These are phyloP conservation scores for Myrmecophaga tridactyla DNA, from an alignment of 2,113 vertebrate genomes.

Conservation along the genomic window DNA sequence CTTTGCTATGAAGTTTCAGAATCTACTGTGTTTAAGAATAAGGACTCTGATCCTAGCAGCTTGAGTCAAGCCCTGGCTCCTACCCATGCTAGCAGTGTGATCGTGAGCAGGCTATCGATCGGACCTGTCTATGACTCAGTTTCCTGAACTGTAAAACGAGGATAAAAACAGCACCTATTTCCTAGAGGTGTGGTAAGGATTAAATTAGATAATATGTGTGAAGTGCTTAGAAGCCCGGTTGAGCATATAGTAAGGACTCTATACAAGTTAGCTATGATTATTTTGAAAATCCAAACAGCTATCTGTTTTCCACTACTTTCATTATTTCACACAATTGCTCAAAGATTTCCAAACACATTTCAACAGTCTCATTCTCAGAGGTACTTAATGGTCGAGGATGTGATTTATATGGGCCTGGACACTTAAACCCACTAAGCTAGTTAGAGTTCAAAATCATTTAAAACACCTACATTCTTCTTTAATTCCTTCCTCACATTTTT, in stretches of 20 bases:
- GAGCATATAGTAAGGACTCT: not conserved
- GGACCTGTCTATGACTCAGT: constrained; percentile 43
- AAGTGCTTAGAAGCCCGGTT: not conserved
- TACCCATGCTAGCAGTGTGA: not conserved
- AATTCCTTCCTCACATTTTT: not conserved
- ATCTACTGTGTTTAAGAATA: not conserved
- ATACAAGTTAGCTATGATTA: not conserved
- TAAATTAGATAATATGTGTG: not conserved
- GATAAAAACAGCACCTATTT: constrained; percentile 38
- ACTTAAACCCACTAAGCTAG: not conserved
- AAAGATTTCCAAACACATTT: not conserved
- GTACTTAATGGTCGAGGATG: not conserved
- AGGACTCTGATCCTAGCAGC: not conserved
- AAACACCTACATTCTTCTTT: not conserved
- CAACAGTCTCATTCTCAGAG: not conserved
- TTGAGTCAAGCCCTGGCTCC: not conserved
- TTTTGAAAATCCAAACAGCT: constrained; percentile 35
- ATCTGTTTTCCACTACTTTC: not conserved
- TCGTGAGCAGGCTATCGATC: constrained; percentile 21
- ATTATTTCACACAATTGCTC: constrained; percentile 11
- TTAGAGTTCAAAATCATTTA: constrained; percentile 12
- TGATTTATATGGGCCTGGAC: not conserved
- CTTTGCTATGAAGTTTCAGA: not conserved
- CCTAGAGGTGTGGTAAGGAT: constrained; percentile 40
- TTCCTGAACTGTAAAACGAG: constrained; percentile 54